Conservation (phyloP, 2,797 vertebrate genomes). For the Microchirus variegatus region DNA sequence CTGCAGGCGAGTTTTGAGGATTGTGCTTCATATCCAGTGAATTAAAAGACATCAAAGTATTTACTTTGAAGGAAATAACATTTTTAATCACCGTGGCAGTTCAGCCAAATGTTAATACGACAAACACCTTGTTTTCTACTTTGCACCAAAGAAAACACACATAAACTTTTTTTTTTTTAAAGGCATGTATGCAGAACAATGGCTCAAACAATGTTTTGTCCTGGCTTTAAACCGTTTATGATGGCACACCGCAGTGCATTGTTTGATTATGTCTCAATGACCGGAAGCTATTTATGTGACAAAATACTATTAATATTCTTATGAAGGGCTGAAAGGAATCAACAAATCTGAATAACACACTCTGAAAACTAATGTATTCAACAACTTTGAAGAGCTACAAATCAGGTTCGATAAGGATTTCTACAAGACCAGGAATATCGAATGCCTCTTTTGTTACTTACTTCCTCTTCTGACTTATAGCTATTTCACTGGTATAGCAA, state of each 20-base stretch:
- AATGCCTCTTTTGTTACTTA: constrained; percentile 26
- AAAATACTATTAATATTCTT: constrained; percentile 76
- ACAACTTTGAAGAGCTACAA: constrained; percentile 61
- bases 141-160: not conserved
- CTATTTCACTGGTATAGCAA: constrained; percentile 14
- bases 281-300: constrained; percentile 67
- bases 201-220: constrained; percentile 49
- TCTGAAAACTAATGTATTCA: constrained; percentile 65
- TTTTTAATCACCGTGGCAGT: not conserved
- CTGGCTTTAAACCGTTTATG: constrained; percentile 60
- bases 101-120: constrained; percentile 16
- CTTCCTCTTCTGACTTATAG: constrained; percentile 16
- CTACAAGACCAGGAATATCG: constrained; percentile 37
- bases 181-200: constrained; percentile 32
- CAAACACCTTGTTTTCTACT: constrained; percentile 8
- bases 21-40: constrained; percentile 41
- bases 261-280: constrained; percentile 68
- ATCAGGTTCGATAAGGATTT: constrained; percentile 62
- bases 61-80: constrained; percentile 39
- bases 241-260: constrained; percentile 53
- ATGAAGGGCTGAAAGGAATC: constrained; percentile 71
- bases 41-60: constrained; percentile 63
- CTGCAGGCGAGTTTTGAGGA: constrained; percentile 58
- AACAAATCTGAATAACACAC: constrained; percentile 67
- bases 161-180: too few relatives aligned